Evolutionary conservation across 2,113 vertebrate species (phyloP).

Genomic region (Syngnathus typhle): DNA sequence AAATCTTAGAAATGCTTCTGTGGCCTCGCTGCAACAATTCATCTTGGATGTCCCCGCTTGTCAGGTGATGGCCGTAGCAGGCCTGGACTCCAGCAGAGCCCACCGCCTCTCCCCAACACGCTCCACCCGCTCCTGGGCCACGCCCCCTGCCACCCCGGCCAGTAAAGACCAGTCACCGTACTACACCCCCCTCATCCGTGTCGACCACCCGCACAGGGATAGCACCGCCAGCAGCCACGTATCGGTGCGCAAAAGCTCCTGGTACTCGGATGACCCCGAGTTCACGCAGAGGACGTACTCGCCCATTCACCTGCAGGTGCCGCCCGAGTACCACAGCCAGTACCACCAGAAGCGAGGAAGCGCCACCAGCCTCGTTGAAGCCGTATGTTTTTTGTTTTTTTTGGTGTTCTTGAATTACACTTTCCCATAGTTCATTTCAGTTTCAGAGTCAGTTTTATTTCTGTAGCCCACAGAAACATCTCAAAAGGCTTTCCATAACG

Average conservation of each 20-base stretch:
- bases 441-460: neutral
- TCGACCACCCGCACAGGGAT: constrained; percentile 82
- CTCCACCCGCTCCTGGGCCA: constrained; percentile 93
- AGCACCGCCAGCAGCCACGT: constrained; percentile 80
- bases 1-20: neutral
- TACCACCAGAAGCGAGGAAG: constrained; percentile 96
- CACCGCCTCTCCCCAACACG: constrained; percentile 89
- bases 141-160: constrained; percentile 87
- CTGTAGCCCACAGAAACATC: no score
- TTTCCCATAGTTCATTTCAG: neutral
- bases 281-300: constrained; percentile 85
- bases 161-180: constrained; percentile 82
- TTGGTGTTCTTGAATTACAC: neutral
- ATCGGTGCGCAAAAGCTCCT: constrained; percentile 87
- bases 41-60: neutral
- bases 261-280: constrained; percentile 93
- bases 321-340: constrained; percentile 83
- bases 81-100: constrained; percentile 91
- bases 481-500: no score
- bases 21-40: neutral
- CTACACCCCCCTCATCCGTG: constrained; percentile 92
- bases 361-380: constrained; percentile 93
- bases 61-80: constrained; percentile 97
- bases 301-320: constrained; percentile 87
- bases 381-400: constrained; percentile 73